Percentiles rank a stretch among this genome's conserved stretches.
These are phyloP conservation scores for Sclerurus mexicanus DNA, from an alignment of 2,113 vertebrate species.

Conservation along the genomic window DNA sequence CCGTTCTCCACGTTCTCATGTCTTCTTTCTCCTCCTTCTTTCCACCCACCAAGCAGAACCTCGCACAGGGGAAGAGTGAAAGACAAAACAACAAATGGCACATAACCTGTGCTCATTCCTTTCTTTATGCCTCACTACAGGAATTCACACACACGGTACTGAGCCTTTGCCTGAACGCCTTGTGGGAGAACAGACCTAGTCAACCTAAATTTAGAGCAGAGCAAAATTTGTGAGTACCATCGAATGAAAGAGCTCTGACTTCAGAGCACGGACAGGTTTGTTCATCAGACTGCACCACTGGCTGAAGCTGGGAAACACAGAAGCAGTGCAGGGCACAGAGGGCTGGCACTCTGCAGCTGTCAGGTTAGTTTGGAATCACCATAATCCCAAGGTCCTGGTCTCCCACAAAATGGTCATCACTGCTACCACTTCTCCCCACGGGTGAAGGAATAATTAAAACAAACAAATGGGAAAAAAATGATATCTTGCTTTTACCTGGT, in stretches of 20 bases:
- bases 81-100: background rate
- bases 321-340: background rate
- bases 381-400: background rate
- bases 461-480: background rate
- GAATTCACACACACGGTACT: background rate
- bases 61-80: background rate
- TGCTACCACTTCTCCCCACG: background rate
- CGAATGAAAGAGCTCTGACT: background rate
- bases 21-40: background rate
- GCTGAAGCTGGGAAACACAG: background rate
- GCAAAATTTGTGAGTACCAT: accelerated
- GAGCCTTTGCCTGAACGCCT: background rate
- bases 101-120: background rate
- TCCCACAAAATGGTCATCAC: background rate
- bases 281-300: background rate
- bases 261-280: background rate
- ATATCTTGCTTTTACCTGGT: slow-evolving; percentile 69
- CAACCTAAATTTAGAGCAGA: background rate
- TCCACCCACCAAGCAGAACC: background rate
- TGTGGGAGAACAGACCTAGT: background rate
- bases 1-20: background rate
- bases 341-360: background rate
- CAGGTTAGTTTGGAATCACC: background rate
- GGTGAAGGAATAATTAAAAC: background rate
- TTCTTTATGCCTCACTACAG: background rate